These are phyloP conservation scores for Sylvicola cinctus DNA, from an alignment of 2,888 invertebrate genomes.

Conservation along the genomic window DNA sequence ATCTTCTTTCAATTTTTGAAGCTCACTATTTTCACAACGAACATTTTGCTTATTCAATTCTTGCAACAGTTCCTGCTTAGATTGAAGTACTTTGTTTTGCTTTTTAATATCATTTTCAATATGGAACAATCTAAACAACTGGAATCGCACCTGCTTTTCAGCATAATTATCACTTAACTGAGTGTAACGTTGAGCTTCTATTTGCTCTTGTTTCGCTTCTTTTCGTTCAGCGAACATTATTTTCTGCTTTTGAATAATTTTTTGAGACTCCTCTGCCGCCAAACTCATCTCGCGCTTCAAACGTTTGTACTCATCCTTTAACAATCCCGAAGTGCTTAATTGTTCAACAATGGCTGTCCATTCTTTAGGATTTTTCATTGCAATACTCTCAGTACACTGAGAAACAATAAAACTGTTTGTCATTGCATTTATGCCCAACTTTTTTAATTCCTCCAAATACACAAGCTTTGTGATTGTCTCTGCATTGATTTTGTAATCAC, in stretches of 20 bases:
- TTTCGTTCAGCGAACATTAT: constrained; percentile 96
- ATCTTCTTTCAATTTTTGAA: constrained; percentile 86
- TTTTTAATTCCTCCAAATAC: constrained; percentile 76
- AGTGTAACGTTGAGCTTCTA: constrained; percentile 96
- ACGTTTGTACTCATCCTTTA: constrained; percentile 90
- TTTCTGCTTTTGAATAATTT: constrained; percentile 94
- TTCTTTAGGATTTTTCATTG: constrained; percentile 99
- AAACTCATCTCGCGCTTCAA: constrained; percentile 85
- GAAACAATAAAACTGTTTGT: constrained; percentile 98
- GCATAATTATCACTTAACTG: constrained; percentile 78
- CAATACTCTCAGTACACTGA: constrained; percentile 97
- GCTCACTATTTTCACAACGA: constrained; percentile 74
- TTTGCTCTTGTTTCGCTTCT: constrained; percentile 94
- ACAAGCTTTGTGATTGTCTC: constrained; percentile 65
- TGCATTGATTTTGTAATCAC: constrained; percentile 85
- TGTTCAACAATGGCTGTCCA: constrained; percentile 94
- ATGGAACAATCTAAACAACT: constrained; percentile 83
- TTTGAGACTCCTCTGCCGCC: constrained; percentile 96
- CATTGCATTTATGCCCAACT: constrained; percentile 92
- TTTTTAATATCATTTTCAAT: constrained; percentile 82
- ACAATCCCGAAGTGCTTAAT: constrained; percentile 85
- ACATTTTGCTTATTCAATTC: constrained; percentile 68
- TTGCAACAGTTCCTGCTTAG: constrained; percentile 63
- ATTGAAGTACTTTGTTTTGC: constrained; percentile 55
- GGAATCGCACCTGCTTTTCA: constrained; percentile 80